These are phyloP conservation scores for Palythoa caribaeorum DNA, from an alignment of 92 coral and sea anemone genomes.

Conservation along the genomic window DNA sequence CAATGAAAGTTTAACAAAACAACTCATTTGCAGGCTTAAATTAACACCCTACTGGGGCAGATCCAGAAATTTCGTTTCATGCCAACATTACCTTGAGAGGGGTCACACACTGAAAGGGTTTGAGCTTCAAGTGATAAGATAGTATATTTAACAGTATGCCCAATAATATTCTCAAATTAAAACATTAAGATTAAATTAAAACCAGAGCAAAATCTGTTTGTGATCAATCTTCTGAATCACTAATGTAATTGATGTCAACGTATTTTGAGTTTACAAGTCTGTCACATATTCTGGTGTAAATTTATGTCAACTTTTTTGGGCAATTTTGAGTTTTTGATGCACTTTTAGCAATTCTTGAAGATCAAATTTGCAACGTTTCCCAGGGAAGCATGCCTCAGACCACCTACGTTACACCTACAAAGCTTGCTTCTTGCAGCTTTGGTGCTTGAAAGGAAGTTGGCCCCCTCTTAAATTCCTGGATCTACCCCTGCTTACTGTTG, in stretches of 20 bases:
- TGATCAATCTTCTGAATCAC: constrained; percentile 10
- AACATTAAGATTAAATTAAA: background rate
- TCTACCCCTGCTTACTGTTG: constrained; percentile 15
- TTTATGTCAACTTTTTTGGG: background rate
- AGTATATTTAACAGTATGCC: constrained; percentile 22
- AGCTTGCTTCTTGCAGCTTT: background rate
- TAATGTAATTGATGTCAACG: constrained; percentile 26
- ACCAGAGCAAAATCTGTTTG: constrained; percentile 7
- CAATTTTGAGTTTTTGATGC: constrained; percentile 3
- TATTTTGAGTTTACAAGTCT: constrained; percentile 24
- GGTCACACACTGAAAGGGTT: constrained; percentile 25
- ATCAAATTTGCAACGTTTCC: background rate
- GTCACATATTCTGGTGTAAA: too few species aligned
- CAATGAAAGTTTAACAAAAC: constrained; percentile 52
- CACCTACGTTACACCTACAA: constrained; percentile 9
- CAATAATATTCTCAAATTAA: constrained; percentile 13
- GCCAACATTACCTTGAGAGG: constrained; percentile 16
- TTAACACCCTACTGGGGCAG: constrained; percentile 6
- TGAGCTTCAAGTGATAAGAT: constrained; percentile 9
- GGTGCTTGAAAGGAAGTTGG: constrained; percentile 24
- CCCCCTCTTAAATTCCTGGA: constrained; percentile 26
- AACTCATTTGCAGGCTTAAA: constrained; percentile 30
- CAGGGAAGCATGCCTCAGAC: constrained; percentile 25
- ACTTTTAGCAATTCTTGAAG: constrained; percentile 8
- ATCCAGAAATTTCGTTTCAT: constrained; percentile 14